A percentile compares a stretch with the other conserved stretches of the same genome.
phyloP scores from a whole-genome alignment of 2,113 vertebrate genomes.

The Poecilia latipinna region DNA sequence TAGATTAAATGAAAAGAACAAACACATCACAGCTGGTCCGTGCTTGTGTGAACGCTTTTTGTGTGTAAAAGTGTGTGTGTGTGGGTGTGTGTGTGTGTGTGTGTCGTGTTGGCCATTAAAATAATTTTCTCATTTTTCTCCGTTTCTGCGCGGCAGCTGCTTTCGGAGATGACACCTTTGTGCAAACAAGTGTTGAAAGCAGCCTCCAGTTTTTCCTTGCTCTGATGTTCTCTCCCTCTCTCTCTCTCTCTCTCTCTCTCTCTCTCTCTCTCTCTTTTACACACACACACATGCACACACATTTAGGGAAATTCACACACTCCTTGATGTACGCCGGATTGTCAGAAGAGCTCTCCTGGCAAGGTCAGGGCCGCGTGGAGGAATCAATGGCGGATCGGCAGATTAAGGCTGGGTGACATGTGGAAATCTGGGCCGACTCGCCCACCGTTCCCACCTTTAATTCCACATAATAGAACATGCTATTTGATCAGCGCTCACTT shows the following conservation, averaged over 20 bases:
- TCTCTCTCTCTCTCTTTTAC: neutral
- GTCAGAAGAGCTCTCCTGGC: constrained; percentile 75
- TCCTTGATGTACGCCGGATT: constrained; percentile 76
- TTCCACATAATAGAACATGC: constrained; percentile 67
- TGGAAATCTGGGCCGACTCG: constrained; percentile 57
- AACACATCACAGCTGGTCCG: constrained; percentile 51
- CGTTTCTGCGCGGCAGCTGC: constrained; percentile 36
- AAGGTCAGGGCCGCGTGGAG: constrained; percentile 71
- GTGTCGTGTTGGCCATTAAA: constrained; percentile 49
- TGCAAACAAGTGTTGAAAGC: constrained; percentile 72
- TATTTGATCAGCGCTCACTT: constrained; percentile 68
- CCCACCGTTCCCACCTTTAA: constrained; percentile 49
- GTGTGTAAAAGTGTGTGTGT: neutral
- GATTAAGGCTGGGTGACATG: constrained; percentile 76
- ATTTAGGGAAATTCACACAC: constrained; percentile 36
- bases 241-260: too few species aligned
- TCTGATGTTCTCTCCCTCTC: constrained; percentile 55
- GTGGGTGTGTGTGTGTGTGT: neutral
- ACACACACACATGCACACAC: constrained; percentile 27
- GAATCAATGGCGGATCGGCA: constrained; percentile 80
- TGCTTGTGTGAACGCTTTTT: constrained; percentile 20
- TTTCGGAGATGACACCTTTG: constrained; percentile 69
- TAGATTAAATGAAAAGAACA: constrained; percentile 56
- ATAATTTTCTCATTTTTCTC: constrained; percentile 17
- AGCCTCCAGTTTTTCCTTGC: constrained; percentile 54